A percentile compares a stretch with the other conserved stretches of the same genome.
Conservation (phyloP, 2,113 vertebrate species). For the Coregonus clupeaformis region DNA sequence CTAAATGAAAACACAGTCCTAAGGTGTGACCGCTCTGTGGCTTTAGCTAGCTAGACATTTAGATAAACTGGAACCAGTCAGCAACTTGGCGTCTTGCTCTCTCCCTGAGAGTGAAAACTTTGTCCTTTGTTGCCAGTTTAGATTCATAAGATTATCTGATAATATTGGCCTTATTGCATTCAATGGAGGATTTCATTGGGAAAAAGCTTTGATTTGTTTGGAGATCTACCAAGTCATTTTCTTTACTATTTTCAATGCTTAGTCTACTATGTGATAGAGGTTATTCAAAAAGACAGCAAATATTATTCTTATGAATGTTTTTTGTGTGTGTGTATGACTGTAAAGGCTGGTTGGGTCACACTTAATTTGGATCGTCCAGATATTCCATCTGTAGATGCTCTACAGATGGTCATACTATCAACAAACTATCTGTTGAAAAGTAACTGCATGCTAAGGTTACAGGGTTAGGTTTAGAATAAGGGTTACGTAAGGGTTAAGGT, state of each 20-base stretch:
- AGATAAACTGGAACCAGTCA: no score
- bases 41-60: slow-evolving; percentile 13
- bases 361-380: not conserved
- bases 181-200: slow-evolving; percentile 39
- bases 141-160: slow-evolving; percentile 13
- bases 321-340: not conserved
- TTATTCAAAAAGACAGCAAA: not conserved
- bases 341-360: not conserved
- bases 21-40: slow-evolving; percentile 16
- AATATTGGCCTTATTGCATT: slow-evolving; percentile 45
- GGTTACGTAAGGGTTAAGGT: no score
- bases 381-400: no score
- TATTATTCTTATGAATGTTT: not conserved
- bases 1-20: slow-evolving; percentile 19
- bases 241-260: not conserved
- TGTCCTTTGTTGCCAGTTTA: slow-evolving; percentile 22
- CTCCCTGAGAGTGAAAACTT: slow-evolving; percentile 12
- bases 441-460: no score
- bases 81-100: not conserved
- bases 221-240: slow-evolving; percentile 30
- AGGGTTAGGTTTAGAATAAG: no score
- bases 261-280: not conserved
- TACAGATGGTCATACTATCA: no score
- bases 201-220: not conserved
- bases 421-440: no score